These are phyloP conservation scores for Drosophila limbata DNA, from an alignment of 2,888 invertebrate genomes.

Conservation along the genomic window DNA sequence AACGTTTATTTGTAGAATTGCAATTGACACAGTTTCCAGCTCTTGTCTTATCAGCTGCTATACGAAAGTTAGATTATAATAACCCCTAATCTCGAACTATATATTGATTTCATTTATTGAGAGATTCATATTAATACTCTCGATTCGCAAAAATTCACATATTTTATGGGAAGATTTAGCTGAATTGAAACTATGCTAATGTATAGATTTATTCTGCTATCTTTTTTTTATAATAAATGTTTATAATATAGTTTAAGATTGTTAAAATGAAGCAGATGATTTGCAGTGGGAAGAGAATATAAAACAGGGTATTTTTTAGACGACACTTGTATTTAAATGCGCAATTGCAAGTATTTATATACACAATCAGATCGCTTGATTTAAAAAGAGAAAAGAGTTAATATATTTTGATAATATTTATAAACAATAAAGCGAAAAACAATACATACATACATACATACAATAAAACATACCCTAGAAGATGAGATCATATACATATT, in stretches of 20 bases:
- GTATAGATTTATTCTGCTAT: too few species aligned
- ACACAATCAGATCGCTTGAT: background rate
- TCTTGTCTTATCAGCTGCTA: slow-evolving; percentile 26
- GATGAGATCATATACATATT: background rate
- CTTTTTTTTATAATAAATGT: too few species aligned
- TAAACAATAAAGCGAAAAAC: slow-evolving; percentile 5
- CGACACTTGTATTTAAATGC: background rate
- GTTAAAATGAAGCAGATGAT: too few species aligned
- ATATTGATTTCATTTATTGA: slow-evolving; percentile 7
- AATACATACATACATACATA: too few species aligned
- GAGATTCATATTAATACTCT: background rate
- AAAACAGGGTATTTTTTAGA: background rate
- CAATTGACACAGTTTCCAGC: slow-evolving; percentile 14
- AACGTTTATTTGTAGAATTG: background rate
- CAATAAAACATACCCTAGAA: background rate
- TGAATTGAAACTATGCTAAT: background rate
- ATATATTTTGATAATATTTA: background rate
- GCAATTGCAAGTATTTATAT: background rate
- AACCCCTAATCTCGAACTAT: slow-evolving; percentile 3
- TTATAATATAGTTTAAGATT: too few species aligned
- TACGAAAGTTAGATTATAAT: background rate
- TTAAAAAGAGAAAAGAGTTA: background rate
- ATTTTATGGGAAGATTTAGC: background rate
- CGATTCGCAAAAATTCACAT: background rate
- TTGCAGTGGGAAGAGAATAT: background rate